Base-by-base conservation (phyloP, 2,113 vertebrate species). In the Austrofundulus limnaeus region DNA sequence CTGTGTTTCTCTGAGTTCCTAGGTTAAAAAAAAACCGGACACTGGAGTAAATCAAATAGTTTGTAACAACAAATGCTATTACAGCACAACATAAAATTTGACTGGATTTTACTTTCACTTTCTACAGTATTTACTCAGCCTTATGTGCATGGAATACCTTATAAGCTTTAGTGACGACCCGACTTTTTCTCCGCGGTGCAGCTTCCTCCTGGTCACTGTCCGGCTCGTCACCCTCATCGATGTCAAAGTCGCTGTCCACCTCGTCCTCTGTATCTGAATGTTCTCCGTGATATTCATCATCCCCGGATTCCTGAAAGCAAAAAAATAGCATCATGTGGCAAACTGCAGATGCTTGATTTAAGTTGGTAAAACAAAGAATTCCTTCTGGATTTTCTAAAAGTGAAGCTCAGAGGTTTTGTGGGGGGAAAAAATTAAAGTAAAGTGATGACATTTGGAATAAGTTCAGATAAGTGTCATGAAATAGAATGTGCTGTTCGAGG, bases 191-290 rank as follows among this genome's bases (percentile, higher is more conserved):
- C 13, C 91, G 90, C 0, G 97, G 96, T 4, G 95, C 93, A 6
- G 94, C 94, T 1, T 96, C 94, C 4, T 98, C 97, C 78, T 95
- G 94, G 68, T 97, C 96, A 1, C 96, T 98, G 88, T 92, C 85
- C 0, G 96, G 96, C 71, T 97, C 97, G 0, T 98, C 96, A 0
- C 96, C 97, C 73, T 99, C 97, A 1, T 98, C 97, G 0, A 98
- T 96, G 86, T 99, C 97, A 1, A 99, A 99, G 71, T 98, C 97
- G 0, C 96, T 98, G 84, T 99, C 96, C 52, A 99, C 97, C 64
- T 98, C 96, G 0, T 99, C 97, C 50, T 98, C 97, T 8, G 95
- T 97, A 83, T 95, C 96, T 0, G 96, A 98, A 81, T 97, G 95
- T 43, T 98, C 96, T 0, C 95, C 95, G 2, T 95, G 89, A 83